A percentile compares a stretch with the other conserved stretches of the same genome.
These are phyloP conservation scores for Tetramorium parvispinum DNA, from an alignment of 1,140 invertebrate genomes.

Conservation along the genomic window DNA sequence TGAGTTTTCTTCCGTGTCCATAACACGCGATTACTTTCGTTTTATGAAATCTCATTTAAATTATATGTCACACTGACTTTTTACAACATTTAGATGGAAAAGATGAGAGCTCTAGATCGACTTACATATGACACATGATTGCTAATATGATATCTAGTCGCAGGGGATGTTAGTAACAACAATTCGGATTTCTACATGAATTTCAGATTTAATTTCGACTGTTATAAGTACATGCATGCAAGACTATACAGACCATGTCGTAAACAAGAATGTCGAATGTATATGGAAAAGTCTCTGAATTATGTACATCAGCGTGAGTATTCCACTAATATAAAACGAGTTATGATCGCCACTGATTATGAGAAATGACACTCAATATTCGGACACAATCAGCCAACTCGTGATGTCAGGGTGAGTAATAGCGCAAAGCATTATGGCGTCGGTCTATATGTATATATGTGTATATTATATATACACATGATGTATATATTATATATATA, in stretches of 20 bases:
- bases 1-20: not conserved
- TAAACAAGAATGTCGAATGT: slow-evolving; percentile 59
- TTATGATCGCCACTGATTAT: slow-evolving; percentile 12
- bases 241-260: slow-evolving; percentile 52
- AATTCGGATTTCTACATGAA: slow-evolving; percentile 42
- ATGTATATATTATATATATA: slow-evolving; percentile 47
- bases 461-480: slow-evolving; percentile 18
- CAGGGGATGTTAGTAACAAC: slow-evolving; percentile 26
- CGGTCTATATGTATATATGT: slow-evolving; percentile 53
- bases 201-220: slow-evolving; percentile 19
- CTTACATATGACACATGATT: not conserved
- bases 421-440: slow-evolving; percentile 77
- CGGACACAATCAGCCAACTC: slow-evolving; percentile 13
- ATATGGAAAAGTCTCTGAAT: slow-evolving; percentile 32
- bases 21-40: not conserved
- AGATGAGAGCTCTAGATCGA: not conserved
- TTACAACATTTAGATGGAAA: not conserved
- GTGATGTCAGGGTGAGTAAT: slow-evolving; percentile 61
- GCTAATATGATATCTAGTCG: slow-evolving; percentile 18
- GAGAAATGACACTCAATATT: slow-evolving; percentile 56
- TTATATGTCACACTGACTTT: not conserved
- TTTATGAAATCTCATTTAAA: not conserved
- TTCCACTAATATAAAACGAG: slow-evolving; percentile 24
- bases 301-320: slow-evolving; percentile 35
- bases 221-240: slow-evolving; percentile 31